These are phyloP conservation scores for Sandelia bainsii DNA, from an alignment of 2,797 vertebrate species.

Conservation along the genomic window DNA sequence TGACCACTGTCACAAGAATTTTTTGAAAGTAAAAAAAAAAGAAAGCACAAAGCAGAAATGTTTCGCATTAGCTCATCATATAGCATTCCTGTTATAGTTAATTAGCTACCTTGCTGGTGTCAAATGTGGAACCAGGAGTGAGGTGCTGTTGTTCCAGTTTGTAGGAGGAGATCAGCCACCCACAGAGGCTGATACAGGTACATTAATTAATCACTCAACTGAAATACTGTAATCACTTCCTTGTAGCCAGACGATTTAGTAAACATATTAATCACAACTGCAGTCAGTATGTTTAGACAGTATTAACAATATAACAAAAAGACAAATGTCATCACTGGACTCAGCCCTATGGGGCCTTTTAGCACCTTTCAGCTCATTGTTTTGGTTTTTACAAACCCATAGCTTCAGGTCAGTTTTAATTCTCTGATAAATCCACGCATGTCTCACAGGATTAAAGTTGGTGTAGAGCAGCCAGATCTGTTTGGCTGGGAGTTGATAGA, in stretches of 20 bases:
- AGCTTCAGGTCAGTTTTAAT: background rate
- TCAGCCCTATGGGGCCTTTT: background rate
- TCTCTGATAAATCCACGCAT: too few species aligned
- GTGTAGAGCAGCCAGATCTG: too few species aligned
- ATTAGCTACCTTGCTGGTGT: constrained; percentile 1
- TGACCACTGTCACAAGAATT: background rate
- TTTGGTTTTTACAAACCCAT: background rate
- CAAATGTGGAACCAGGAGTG: constrained; percentile 20
- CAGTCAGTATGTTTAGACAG: background rate
- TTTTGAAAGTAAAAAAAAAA: background rate
- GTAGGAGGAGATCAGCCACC: constrained; percentile 16
- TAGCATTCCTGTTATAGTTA: background rate
- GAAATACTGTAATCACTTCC: background rate
- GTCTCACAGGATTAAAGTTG: too few species aligned
- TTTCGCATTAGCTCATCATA: background rate
- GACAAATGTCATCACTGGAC: background rate
- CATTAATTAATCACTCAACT: background rate
- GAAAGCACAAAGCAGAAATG: too few species aligned
- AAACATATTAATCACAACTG: background rate
- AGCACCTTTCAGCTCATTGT: background rate
- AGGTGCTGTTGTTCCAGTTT: background rate
- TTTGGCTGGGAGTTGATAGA: too few species aligned
- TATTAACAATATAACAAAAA: background rate
- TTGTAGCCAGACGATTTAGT: background rate
- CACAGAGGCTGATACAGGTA: background rate